Percentiles rank a stretch among this genome's conserved stretches.
These are phyloP conservation scores for Coccyzus lansbergi DNA, from an alignment of 2,797 vertebrate species.

Conservation along the genomic window DNA sequence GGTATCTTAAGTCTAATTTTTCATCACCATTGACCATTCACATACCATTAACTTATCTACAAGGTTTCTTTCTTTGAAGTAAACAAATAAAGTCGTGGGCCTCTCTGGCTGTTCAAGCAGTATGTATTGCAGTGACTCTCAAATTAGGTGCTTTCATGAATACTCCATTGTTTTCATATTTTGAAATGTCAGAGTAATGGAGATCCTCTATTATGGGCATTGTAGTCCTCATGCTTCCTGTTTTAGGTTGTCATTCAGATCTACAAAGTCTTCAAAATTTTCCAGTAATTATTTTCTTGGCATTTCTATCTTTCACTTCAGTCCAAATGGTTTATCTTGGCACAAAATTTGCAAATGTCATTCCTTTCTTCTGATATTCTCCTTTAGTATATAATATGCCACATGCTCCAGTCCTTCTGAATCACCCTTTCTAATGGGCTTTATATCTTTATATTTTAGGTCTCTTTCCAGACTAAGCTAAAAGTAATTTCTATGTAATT, in stretches of 20 bases:
- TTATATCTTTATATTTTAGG: background rate
- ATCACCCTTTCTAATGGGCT: background rate
- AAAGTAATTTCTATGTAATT: constrained; percentile 13
- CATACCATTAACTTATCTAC: background rate
- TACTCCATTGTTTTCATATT: constrained; percentile 3
- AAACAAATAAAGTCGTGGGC: background rate
- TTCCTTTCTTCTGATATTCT: constrained; percentile 18
- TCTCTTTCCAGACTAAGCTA: background rate
- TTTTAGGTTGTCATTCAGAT: constrained; percentile 5
- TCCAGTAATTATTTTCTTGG: constrained; percentile 48
- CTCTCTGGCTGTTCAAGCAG: background rate
- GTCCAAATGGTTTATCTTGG: constrained; percentile 21
- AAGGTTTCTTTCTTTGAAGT: background rate
- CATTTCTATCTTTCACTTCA: constrained; percentile 40
- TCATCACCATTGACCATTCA: background rate
- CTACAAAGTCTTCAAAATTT: constrained; percentile 12
- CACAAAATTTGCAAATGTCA: constrained; percentile 55
- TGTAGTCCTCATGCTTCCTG: background rate
- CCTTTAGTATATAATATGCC: background rate
- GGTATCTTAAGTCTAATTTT: background rate
- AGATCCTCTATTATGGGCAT: background rate
- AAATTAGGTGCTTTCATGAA: background rate
- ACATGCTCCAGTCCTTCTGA: background rate
- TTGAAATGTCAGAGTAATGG: constrained; percentile 23
- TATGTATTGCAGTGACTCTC: background rate